Evolutionary conservation across 2,797 vertebrate genomes (phyloP).

Genomic region (Lutjanus argentimaculatus): DNA sequence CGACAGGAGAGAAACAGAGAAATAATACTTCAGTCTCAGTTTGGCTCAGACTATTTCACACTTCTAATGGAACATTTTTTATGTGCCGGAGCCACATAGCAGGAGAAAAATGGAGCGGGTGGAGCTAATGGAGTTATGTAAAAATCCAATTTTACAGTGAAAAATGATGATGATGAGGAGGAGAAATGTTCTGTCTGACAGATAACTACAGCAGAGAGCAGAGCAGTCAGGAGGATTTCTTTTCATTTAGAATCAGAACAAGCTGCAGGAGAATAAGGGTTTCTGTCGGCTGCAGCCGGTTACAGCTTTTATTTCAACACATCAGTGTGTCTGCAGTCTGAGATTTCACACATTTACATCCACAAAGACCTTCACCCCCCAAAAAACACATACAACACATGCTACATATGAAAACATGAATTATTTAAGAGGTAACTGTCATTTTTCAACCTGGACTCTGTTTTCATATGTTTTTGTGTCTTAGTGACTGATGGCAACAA

Average conservation of each 20-base stretch:
- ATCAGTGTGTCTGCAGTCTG: background rate
- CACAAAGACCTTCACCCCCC: background rate
- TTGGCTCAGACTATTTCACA: background rate
- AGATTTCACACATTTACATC: slow-evolving; percentile 4
- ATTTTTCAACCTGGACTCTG: no score
- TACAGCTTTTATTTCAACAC: background rate
- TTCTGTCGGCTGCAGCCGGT: background rate
- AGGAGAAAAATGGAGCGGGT: slow-evolving; percentile 58
- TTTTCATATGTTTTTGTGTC: no score
- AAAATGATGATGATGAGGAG: slow-evolving; percentile 4
- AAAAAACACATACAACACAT: background rate
- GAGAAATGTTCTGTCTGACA: slow-evolving; percentile 12
- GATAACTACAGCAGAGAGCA: slow-evolving; percentile 6
- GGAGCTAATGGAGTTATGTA: slow-evolving; percentile 11
- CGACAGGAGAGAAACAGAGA: slow-evolving; percentile 55
- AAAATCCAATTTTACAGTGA: slow-evolving; percentile 38
- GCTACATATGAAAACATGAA: no score
- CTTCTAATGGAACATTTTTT: background rate
- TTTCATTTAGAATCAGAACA: background rate
- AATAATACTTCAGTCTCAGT: slow-evolving; percentile 31
- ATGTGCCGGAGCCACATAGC: slow-evolving; percentile 73
- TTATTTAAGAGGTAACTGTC: no score
- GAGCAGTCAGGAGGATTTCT: background rate
- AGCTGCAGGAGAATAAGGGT: slow-evolving; percentile 8
- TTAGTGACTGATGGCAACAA: no score